These are phyloP conservation scores for Pungitius pungitius DNA, from an alignment of 2,113 vertebrate genomes.

Conservation along the genomic window DNA sequence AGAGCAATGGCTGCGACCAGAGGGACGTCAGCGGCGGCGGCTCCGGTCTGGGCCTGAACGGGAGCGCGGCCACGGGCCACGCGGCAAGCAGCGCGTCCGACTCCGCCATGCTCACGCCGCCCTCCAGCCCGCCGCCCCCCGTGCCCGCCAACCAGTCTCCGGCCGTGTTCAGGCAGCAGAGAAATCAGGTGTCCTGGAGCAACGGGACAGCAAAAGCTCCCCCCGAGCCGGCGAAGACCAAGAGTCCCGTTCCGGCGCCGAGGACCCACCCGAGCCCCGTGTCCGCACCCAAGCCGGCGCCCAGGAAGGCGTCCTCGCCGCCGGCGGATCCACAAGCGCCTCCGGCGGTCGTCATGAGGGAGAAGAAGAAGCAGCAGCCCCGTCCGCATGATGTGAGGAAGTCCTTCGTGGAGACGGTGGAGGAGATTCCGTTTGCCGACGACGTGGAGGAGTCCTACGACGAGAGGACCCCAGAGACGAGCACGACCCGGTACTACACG, in stretches of 20 bases:
- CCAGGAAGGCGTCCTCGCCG: slow-evolving; percentile 53
- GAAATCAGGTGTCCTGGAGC: slow-evolving; percentile 80
- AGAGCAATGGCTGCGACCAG: slow-evolving; percentile 78
- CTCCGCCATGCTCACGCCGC: slow-evolving; percentile 94
- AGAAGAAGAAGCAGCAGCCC: slow-evolving; percentile 71
- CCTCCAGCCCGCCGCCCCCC: slow-evolving; percentile 93
- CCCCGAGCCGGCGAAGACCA: slow-evolving; percentile 33
- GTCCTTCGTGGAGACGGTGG: slow-evolving; percentile 94
- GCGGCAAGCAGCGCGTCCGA: slow-evolving; percentile 88
- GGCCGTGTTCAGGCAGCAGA: slow-evolving; percentile 84
- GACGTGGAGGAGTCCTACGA: slow-evolving; percentile 93
- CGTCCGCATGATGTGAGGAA: slow-evolving; percentile 81
- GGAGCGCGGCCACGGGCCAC: slow-evolving; percentile 86
- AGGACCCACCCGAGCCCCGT: slow-evolving; percentile 66
- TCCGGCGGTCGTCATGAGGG: slow-evolving; percentile 74
- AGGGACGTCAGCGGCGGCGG: slow-evolving; percentile 90
- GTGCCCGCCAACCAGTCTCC: slow-evolving; percentile 92
- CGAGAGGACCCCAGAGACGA: slow-evolving; percentile 87
- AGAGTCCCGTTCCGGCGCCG: slow-evolving; percentile 59
- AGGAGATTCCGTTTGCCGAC: slow-evolving; percentile 96
- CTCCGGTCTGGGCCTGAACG: slow-evolving; percentile 91
- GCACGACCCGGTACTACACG: slow-evolving; percentile 85
- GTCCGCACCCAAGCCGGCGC: slow-evolving; percentile 58
- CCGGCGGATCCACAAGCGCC: slow-evolving; percentile 9
- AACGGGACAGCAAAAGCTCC: slow-evolving; percentile 68